Base-by-base conservation (phyloP, 1,140 invertebrate genomes). In the Diabrotica virgifera region DNA sequence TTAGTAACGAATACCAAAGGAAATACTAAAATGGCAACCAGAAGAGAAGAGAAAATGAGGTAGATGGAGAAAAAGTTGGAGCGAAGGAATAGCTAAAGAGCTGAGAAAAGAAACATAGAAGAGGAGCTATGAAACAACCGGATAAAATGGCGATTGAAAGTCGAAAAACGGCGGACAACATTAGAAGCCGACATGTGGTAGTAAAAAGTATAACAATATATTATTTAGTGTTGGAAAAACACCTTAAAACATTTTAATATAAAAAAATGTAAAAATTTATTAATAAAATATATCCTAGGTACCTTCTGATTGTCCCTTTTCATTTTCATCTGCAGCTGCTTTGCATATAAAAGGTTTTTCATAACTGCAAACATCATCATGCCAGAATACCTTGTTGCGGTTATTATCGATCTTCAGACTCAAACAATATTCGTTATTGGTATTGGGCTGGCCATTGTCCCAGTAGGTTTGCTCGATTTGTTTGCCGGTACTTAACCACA, bases 401-500 rank as follows among this genome's bases (percentile, higher is more conserved):
- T 61, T 61, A 10, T 61, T 61, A 10, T 24, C 24, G 24, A 52
- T 40, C 11, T 10, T n/a, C 14, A 52, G 10, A 10, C 35, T 6
- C 9, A 0, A n/a, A 35, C 59, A 61, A 7, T 61, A 50, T 5
- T 61, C 59, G 10, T 35, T 24, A 7, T 40, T 40, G 13, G 46
- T 61, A 4, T 61, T 50, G 6, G 59, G 59, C 12, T 61, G 12
- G 12, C 59, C 59, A 11, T 40, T 51, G n/a, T 40, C 59, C 59
- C 59, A 61, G 35, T 61, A 52, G 0, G 59, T 50, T 13, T 24
- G 52, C 36, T 61, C 59, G 46, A 61, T 7, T 11, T 13, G 0
- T 0, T 61, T 12, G 35, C 59, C 59, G 11, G 13, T 61, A 11
- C 12, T n/a, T 50, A 61, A 35, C 59, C 59, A 61, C 13, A 35